These are phyloP conservation scores for Eledone cirrhosa DNA, from an alignment of 2,888 invertebrate species.

Conservation along the genomic window DNA sequence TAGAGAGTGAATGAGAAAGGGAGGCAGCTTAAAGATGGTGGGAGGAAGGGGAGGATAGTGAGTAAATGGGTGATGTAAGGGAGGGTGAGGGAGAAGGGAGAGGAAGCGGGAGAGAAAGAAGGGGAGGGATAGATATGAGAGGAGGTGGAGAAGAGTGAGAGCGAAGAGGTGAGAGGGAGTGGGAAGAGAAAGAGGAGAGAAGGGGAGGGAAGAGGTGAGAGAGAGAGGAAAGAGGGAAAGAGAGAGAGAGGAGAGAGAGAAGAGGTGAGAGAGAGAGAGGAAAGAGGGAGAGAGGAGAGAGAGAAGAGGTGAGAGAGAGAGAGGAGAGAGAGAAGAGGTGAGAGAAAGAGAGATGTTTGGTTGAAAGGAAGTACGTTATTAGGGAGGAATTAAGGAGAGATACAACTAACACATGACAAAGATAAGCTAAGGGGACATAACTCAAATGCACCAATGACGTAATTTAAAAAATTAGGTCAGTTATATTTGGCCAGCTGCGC, in stretches of 20 bases:
- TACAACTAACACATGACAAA: too few relatives aligned
- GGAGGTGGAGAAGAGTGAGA: background rate
- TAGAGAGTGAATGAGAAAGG: background rate
- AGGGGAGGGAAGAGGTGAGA: background rate
- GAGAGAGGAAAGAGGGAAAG: background rate
- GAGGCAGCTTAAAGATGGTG: background rate
- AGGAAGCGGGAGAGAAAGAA: slow-evolving; percentile 23
- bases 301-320: background rate
- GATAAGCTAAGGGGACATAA: too few relatives aligned
- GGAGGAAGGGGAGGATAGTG: background rate
- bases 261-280: background rate
- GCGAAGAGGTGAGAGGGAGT: background rate
- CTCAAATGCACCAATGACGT: too few relatives aligned
- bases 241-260: background rate
- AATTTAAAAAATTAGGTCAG: too few relatives aligned
- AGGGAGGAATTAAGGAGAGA: too few relatives aligned
- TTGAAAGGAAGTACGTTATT: too few relatives aligned
- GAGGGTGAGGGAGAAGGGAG: background rate
- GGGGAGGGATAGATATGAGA: background rate
- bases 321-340: background rate
- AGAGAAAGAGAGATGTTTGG: background rate
- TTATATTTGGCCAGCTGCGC: too few relatives aligned
- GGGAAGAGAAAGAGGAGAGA: background rate
- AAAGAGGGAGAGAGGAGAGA: background rate
- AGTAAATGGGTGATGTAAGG: background rate